These are phyloP conservation scores for Gavialis gangeticus DNA, from an alignment of 2,113 vertebrate species.

Conservation along the genomic window DNA sequence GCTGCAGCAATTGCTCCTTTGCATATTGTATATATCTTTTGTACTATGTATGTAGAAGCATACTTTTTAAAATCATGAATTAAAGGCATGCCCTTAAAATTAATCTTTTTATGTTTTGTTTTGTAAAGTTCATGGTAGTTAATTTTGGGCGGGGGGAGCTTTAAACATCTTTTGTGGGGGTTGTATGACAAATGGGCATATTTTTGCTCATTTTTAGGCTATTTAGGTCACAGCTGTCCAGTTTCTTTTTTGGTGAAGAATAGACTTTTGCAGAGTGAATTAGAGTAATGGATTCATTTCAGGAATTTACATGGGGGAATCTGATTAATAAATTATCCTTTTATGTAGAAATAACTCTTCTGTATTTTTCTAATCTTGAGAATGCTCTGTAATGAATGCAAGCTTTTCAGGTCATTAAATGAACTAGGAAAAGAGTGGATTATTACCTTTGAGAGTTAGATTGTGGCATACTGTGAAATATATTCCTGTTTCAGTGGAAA, in stretches of 20 bases:
- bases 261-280: background rate
- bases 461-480: background rate
- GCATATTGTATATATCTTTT: background rate
- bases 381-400: background rate
- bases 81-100: background rate
- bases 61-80: background rate
- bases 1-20: background rate
- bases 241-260: background rate
- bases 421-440: background rate
- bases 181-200: background rate
- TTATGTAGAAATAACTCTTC: background rate
- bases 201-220: background rate
- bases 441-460: background rate
- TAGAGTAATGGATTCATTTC: background rate
- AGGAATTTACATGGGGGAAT: background rate
- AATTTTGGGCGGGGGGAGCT: background rate
- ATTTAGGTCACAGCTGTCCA: background rate
- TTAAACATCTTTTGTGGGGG: fast-evolving
- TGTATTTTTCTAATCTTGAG: background rate
- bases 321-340: background rate
- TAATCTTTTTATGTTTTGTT: background rate
- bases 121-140: fast-evolving
- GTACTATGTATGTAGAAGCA: background rate
- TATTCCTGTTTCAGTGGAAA: background rate
- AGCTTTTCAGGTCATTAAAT: background rate